These are phyloP conservation scores for Siphamia tubifer DNA, from an alignment of 2,113 vertebrate species.

Conservation along the genomic window DNA sequence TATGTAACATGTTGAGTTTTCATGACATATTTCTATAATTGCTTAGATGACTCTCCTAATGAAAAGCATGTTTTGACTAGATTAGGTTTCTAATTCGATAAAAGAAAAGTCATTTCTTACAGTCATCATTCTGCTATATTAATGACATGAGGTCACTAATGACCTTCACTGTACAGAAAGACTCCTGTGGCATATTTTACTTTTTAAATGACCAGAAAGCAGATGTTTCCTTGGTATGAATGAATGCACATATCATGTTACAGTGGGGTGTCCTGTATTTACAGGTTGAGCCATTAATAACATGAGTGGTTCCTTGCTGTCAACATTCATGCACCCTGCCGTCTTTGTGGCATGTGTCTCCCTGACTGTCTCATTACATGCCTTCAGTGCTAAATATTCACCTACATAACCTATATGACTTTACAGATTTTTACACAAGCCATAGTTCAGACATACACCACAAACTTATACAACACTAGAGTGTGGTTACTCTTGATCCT, in stretches of 20 bases:
- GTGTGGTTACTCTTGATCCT: neutral
- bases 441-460: neutral
- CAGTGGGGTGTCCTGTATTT: slow-evolving; percentile 52
- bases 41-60: no score
- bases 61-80: no score
- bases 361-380: slow-evolving; percentile 18
- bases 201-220: slow-evolving; percentile 31
- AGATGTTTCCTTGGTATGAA: slow-evolving; percentile 30
- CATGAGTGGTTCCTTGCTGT: slow-evolving; percentile 57
- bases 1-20: no score
- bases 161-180: no score
- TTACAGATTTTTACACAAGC: neutral
- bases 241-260: slow-evolving; percentile 48
- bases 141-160: no score
- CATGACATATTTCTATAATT: no score
- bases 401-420: neutral
- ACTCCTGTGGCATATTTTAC: neutral
- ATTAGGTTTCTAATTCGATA: no score
- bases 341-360: slow-evolving; percentile 39
- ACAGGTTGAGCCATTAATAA: slow-evolving; percentile 63
- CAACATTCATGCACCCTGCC: slow-evolving; percentile 52
- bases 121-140: no score
- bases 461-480: neutral
- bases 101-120: no score
- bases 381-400: neutral